Percentiles rank a stretch among this genome's conserved stretches.
Conservation (phyloP, 2,888 invertebrate genomes). For the Ectemnius continuus region DNA sequence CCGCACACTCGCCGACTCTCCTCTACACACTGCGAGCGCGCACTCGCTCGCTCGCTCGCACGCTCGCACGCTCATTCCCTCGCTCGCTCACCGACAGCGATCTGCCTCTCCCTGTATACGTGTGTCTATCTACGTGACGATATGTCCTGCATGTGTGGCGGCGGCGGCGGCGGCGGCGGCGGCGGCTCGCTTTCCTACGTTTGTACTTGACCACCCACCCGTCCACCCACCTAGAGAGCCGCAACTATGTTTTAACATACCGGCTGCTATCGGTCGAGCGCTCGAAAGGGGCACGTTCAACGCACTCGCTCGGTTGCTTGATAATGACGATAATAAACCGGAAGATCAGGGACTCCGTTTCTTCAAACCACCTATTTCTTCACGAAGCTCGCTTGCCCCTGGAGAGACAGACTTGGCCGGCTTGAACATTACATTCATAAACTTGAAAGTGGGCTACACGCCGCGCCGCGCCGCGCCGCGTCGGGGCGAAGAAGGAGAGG, state of each 20-base stretch:
- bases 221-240: constrained; percentile 58
- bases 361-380: background rate
- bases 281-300: constrained; percentile 24
- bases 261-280: constrained; percentile 42
- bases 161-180: too few relatives aligned
- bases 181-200: constrained; percentile 34
- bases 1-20: constrained; percentile 46
- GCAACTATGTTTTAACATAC: constrained; percentile 46
- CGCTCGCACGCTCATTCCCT: background rate
- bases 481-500: too few relatives aligned
- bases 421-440: background rate
- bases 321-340: too few relatives aligned
- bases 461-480: too few relatives aligned
- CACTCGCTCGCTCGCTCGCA: background rate
- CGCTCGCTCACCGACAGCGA: background rate
- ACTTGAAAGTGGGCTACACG: background rate
- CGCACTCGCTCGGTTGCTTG: background rate
- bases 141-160: constrained; percentile 47
- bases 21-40: constrained; percentile 14
- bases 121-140: constrained; percentile 39
- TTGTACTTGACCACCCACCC: constrained; percentile 61
- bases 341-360: too few relatives aligned
- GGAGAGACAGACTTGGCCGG: background rate
- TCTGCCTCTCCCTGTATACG: constrained; percentile 8
- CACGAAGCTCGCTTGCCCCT: background rate